Base-by-base conservation (phyloP, 2,797 vertebrate genomes). In the Argya squamiceps region DNA sequence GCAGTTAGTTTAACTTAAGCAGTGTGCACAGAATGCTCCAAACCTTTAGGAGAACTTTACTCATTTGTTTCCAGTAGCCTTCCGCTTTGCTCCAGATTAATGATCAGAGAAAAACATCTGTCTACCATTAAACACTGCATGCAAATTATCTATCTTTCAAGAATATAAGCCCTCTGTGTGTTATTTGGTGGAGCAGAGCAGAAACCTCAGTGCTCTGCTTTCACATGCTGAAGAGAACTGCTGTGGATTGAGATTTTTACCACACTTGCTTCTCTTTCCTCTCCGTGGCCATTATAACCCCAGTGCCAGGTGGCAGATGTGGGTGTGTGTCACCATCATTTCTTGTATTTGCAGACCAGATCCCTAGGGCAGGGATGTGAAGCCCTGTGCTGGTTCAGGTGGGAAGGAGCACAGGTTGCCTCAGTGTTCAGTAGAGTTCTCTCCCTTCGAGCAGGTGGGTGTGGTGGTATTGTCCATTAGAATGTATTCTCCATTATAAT, bases 201-300 rank as follows among this genome's bases (percentile, higher is more conserved):
- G 84, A 65, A 88, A 29, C 49, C 16, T 71, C 6, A 15, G 11
- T 6, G 46, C 41, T 92, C 34, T 79, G 41, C 39, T 93, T 69
- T 39, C 49, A 17, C 0, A 0, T 4, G 2, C n/a, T 4, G 4
- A 44, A 53, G 41, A 49, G 41, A 78, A 34, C 37, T 74, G 36
- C 39, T 29, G 19, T 60, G 77, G 15, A 24, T 29, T n/a, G 58
- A 64, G 74, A 49, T 63, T 78, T 78, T 82, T 60, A 17, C n/a
- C 43, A 4, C 12, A 0, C 34, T 77, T 60, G 37, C 23, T 79
- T 52, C 47, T 80, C 21, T 65, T 69, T 63, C 6, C 17, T 58
- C 24, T 50, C 50, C 0, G 2, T 63, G 76, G 26, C 39, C 8
- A 1, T 55, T 15, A 3, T 4, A 65, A 34, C 17, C 15, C 49